Base-by-base conservation (phyloP, 2,888 invertebrate species). In the Tetropium fuscum region DNA sequence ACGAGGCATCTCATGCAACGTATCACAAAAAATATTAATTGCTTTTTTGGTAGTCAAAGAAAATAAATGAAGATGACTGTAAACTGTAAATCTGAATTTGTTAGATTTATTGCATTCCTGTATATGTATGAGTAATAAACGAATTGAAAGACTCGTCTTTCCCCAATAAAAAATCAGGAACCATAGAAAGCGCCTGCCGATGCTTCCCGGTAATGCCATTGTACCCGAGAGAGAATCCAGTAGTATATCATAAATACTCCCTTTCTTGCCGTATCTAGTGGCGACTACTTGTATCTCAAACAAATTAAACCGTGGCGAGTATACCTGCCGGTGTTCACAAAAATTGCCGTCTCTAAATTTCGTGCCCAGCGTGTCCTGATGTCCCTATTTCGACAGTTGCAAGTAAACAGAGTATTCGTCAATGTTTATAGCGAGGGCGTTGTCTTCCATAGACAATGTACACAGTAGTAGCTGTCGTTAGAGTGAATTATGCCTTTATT, bases 301-400 rank as follows among this genome's bases (percentile, higher is more conserved):
- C 40, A 20, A 13, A 13, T 34, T 15, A 13, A 13, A 13, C 5
- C 34, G 34, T 13, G 7, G 6, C 3, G 5, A 51, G 55, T 55
- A n/a, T n/a, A 36, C 53, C 58, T 53, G 58, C 55, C 53, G 57
- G 57, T 57, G 48, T 16, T 13, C 11, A 34, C 34, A 34, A 7
- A 27, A 27, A 27, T 27, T 63, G 63, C 53, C 56, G 53, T 54
- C 58, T 63, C 38, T n/a, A 44, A 53, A 59, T 63, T 48, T 63
- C 51, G 48, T 56, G 59, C 63, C 43, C 63, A 44, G 58, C 49
- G 20, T 20, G 63, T 15, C 19, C 36, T 48, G 48, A 48, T 53
- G 36, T 48, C 27, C 32, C 27, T 36, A 53, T 62, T 53, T 58
- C 54, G 51, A 47, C 43, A 56, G 59, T 59, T 51, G 53, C 47